phyloP scores from a whole-genome alignment of 1,140 invertebrate genomes.

The Zaprionus camerounensis region DNA sequence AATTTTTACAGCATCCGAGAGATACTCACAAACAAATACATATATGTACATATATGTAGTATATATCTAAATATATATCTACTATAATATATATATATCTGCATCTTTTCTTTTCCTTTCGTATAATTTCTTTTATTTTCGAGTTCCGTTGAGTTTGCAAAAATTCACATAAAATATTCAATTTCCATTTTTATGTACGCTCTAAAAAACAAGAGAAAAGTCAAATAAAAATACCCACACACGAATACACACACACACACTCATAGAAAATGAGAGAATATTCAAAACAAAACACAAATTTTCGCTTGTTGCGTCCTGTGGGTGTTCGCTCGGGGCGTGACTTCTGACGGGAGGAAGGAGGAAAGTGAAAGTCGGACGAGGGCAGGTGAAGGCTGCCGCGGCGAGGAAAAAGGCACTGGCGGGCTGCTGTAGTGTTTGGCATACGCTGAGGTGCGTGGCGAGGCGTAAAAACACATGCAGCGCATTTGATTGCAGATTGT shows the following conservation, averaged over 20 bases:
- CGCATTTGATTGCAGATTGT: constrained; percentile 55
- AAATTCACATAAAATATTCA: constrained; percentile 60
- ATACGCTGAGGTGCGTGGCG: constrained; percentile 41
- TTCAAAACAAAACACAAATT: constrained; percentile 38
- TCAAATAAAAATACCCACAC: constrained; percentile 40
- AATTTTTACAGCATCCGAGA: constrained; percentile 11
- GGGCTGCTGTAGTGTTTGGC: background rate
- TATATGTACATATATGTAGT: background rate
- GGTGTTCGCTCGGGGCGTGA: constrained; percentile 1
- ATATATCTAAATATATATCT: constrained; percentile 6
- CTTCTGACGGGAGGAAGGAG: background rate
- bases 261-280: constrained; percentile 31
- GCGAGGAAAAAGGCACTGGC: background rate
- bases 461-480: constrained; percentile 53
- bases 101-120: background rate
- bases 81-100: constrained; percentile 1
- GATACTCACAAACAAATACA: background rate
- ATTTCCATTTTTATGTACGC: constrained; percentile 48
- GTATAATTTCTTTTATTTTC: constrained; percentile 30
- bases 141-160: constrained; percentile 31
- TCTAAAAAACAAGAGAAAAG: constrained; percentile 38
- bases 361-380: background rate
- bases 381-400: background rate
- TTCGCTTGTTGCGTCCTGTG: constrained; percentile 51
- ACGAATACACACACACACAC: constrained; percentile 21